Base-by-base conservation (phyloP, 2,113 vertebrate species). In the Herpailurus yagouaroundi region DNA sequence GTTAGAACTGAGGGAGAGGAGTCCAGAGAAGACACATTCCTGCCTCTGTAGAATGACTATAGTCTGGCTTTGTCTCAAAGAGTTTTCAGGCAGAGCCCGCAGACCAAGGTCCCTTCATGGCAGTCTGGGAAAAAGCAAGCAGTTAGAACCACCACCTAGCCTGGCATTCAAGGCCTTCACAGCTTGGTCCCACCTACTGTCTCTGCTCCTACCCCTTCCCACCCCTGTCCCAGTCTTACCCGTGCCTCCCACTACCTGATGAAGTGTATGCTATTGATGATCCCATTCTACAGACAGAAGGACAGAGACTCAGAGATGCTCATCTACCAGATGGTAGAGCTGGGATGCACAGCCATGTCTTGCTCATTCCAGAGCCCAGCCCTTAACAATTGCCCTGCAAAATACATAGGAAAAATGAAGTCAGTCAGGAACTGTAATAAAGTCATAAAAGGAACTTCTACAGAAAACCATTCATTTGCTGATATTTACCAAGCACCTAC, bases 1-100 rank as follows among this genome's bases (percentile, higher is more conserved):
- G 93, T 86, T 41, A 57, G 89, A 91, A 96, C 97, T 77, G 89
- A 97, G 92, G 29, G 23, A 23, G 60, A 79, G 86, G 91, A 94
- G 94, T 41, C 73, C 66, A 57, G 77, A 27, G 60, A 82, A 55
- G 79, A 77, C 41, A 29, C 48, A 89, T 83, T 33, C 69, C 95
- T 27, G 74, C 3, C 93, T 73, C 36, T 7, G 19, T 2, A 55
- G 55, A 38, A 25, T 0, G 1, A 48, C n/a, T 5, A 6, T 19
- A 57, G 93, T 38, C 92, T 36, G 71, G 68, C 87, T 96, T 69
- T 91, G 93, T 94, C 94, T 89, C 89, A 48, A 66, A 68, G 66
- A 60, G 79, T 95, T 79, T 93, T 77, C 55, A 81, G 86, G 66
- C 84, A 5, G 77, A 96, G 91, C 60, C 89, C 95, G 52, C 31